Evolutionary conservation across 2,797 vertebrate species (phyloP).

Genomic region (Threskiornis aethiopicus): DNA sequence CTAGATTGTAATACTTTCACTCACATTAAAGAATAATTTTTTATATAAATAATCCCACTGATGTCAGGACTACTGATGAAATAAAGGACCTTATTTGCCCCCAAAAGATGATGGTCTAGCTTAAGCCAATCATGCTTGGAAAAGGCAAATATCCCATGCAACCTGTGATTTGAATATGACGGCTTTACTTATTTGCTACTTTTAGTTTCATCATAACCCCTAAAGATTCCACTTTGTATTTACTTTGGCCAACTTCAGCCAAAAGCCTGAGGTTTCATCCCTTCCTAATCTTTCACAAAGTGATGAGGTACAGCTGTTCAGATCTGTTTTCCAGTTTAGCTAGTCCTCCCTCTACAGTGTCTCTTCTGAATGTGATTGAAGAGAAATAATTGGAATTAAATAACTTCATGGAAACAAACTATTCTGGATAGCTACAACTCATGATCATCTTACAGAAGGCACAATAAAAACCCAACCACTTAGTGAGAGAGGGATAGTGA

Average conservation of each 20-base stretch:
- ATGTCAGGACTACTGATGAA: neutral
- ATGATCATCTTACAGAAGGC: neutral
- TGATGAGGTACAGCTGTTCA: slow-evolving; percentile 32
- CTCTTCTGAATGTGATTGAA: neutral
- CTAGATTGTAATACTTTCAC: neutral
- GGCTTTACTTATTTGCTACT: neutral
- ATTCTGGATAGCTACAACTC: neutral
- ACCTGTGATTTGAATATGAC: neutral
- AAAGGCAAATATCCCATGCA: neutral
- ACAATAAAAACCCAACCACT: neutral
- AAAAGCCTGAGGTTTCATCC: neutral
- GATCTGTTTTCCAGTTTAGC: neutral
- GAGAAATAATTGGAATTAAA: slow-evolving; percentile 10
- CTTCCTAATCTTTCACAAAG: neutral
- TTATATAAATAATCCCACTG: neutral
- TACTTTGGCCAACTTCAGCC: slow-evolving; percentile 20
- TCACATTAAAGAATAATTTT: neutral
- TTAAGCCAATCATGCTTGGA: neutral
- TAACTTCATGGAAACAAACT: neutral
- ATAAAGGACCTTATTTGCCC: neutral
- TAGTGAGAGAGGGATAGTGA: neutral
- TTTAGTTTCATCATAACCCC: neutral
- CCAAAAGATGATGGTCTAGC: neutral
- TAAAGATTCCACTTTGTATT: neutral
- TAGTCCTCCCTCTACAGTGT: neutral